Base-by-base conservation (phyloP, 2,797 vertebrate genomes). In the Etheostoma perlongum region DNA sequence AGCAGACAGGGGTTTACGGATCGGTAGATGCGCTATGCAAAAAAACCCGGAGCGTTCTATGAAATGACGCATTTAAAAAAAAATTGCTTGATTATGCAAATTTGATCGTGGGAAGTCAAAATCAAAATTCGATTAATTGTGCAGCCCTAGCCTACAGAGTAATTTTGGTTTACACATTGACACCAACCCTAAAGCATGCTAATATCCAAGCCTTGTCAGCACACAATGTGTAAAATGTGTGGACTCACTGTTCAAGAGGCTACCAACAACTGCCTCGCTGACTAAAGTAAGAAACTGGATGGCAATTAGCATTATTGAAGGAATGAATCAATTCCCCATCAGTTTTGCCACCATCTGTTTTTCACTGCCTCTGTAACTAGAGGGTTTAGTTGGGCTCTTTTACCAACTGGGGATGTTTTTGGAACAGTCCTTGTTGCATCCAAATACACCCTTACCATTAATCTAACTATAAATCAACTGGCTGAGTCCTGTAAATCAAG, bases 381-480 rank as follows among this genome's bases (percentile, higher is more conserved):
- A 74, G 68, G 9, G 25, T 72, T 68, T 61, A 67, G 46, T 18
- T 60, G 53, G 23, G 10, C 12, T 7, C 2, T 55, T 65, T 51
- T 16, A 30, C 14, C 18, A 51, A 52, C 33, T 40, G 59, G 36
- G 36, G 36, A 27, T 67, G 19, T 51, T 51, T 15, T 68, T 59
- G 42, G 57, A 67, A 23, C 6, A 46, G 25, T 51, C 54, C 27
- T 55, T 40, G 8, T 72, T 72, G 6, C 0, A 40, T 16, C 65
- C 47, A 81, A 73, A 53, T 47, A 55, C 89, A 88, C 88, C 90
- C 84, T 92, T 81, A 85, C 81, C 72, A 68, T 30, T 30, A 30
- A 30, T 6, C 30, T 30, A 6, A 87, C 90, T 79, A 94, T 94
- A 94, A 95, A 95, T 95, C 93, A 94, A 85, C 80, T 78, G 75